Conservation (phyloP, 2,888 invertebrate genomes). For the Apamea anceps region DNA sequence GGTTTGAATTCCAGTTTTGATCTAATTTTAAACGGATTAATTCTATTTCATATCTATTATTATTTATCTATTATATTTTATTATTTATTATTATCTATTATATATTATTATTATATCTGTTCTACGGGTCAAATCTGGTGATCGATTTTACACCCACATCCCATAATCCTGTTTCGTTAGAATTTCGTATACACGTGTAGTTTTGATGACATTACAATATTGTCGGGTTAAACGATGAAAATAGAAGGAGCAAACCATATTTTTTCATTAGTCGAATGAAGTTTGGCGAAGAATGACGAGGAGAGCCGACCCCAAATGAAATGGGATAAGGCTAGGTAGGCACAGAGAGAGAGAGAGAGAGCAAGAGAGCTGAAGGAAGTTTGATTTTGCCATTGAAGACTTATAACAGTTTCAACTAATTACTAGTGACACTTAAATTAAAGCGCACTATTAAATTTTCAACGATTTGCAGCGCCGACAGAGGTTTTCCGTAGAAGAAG, state of each 20-base stretch:
- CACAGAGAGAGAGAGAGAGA: too few species aligned
- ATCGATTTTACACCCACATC: not conserved
- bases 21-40: not conserved
- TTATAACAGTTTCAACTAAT: too few species aligned
- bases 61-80: too few species aligned
- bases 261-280: not conserved
- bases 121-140: not conserved
- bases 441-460: not conserved
- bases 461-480: not conserved
- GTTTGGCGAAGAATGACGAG: too few species aligned
- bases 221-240: not conserved
- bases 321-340: too few species aligned
- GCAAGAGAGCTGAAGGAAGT: not conserved
- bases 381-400: not conserved
- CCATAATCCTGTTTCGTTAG: constrained; percentile 6
- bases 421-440: too few species aligned
- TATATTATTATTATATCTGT: too few species aligned
- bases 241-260: not conserved
- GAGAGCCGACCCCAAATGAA: too few species aligned
- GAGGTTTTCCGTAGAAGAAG: not conserved
- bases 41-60: not conserved
- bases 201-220: not conserved
- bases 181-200: constrained; percentile 4
- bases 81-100: too few species aligned
- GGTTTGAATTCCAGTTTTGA: not conserved